These are phyloP conservation scores for Melierax canorus DNA, from an alignment of 2,113 vertebrate species.

Conservation along the genomic window DNA sequence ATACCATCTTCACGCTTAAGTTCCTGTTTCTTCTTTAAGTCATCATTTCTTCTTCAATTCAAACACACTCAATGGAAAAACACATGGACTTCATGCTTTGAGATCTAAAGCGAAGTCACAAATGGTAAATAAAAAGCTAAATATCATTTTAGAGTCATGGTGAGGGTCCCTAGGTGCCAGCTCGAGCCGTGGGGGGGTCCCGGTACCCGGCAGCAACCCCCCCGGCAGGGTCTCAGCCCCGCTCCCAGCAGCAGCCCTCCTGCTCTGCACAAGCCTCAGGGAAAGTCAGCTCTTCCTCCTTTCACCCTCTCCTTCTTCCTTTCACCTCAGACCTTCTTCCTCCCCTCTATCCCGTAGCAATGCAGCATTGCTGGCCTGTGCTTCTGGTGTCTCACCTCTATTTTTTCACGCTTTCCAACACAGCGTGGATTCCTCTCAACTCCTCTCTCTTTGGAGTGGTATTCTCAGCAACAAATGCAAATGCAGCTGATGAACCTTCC, in stretches of 20 bases:
- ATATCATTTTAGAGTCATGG: accelerated
- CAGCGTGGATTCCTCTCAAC: neutral
- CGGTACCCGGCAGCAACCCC: accelerated
- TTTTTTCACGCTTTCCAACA: neutral
- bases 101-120: neutral
- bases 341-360: neutral
- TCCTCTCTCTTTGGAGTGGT: neutral
- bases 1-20: accelerated
- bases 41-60: neutral
- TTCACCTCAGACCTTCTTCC: neutral
- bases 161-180: neutral
- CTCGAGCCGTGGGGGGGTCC: accelerated
- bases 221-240: neutral
- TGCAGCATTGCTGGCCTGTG: neutral
- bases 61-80: neutral
- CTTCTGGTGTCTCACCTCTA: neutral
- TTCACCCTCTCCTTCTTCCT: neutral
- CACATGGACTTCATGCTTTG: neutral
- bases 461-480: neutral
- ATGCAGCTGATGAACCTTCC: neutral
- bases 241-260: neutral
- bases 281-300: neutral
- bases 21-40: neutral
- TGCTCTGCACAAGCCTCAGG: neutral
- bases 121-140: neutral